Evolutionary conservation across 2,888 invertebrate species (phyloP), one percentile per base, ranked within the genome.

Genomic region (Apamea epomidion): DNA sequence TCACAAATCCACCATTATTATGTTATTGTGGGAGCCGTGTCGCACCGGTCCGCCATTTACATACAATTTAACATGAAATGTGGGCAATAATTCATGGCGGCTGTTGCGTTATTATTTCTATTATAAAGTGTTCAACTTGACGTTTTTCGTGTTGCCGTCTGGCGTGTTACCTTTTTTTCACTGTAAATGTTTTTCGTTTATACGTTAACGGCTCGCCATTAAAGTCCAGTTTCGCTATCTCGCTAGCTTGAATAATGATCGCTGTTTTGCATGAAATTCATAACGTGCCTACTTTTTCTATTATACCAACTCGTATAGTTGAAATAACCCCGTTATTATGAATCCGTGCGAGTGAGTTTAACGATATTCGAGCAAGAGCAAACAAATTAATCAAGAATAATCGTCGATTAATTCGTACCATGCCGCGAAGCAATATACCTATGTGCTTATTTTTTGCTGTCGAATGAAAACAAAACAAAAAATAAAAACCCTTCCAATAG

Each of bases 21-120:
- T 97, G 97, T 97, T 97, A 96, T 97, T 97, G 97, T 96, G 95
- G 96, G 95, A 96, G 95, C 96, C 95, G 92, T 95, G 96, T 95
- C 95, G 95, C 91, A 92, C 94, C 93, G 95, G 94, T 93, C 94
- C 93, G 94, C 91, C 95, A 97, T 97, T 97, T 96, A 97, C 97
- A 97, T 97, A 97, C 96, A 96, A 96, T 96, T 97, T 96, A 96
- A 96, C 96, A 96, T 96, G 95, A 97, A 97, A 96, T 95, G 96
- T 96, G 95, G 95, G 94, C 95, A 96, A 96, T 96, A 96, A 96
- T 94, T 97, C 96, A 96, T 92, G 92, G 92, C 94, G 93, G 94
- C 93, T 94, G 95, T 95, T 94, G 92, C 94, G 94, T 96, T 96
- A 96, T 96, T 95, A 96, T 96, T 96, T 96, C 95, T 95, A 95